These are phyloP conservation scores for Parnassius smintheus DNA, from an alignment of 2,888 invertebrate genomes.

Conservation along the genomic window DNA sequence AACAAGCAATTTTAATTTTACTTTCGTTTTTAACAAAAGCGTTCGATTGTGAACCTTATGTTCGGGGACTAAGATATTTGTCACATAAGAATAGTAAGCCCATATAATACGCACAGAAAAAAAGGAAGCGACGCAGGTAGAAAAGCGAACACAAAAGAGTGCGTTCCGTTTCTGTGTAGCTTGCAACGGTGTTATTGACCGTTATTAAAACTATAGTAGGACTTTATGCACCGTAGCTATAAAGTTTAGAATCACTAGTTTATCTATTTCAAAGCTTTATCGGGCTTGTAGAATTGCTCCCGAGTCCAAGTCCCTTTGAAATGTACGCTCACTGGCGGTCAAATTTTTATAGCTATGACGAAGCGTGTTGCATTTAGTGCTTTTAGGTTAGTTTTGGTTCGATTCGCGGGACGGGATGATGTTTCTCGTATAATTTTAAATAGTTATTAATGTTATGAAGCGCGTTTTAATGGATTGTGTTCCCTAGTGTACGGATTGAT, in stretches of 20 bases:
- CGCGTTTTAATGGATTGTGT: conserved; percentile 27
- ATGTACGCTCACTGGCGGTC: conserved; percentile 65
- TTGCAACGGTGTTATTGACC: conserved; percentile 22
- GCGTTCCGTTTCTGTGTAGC: conserved; percentile 49
- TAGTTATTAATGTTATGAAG: conserved; percentile 35
- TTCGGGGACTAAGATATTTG: conserved; percentile 32
- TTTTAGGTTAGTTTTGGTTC: conserved; percentile 71
- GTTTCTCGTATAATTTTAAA: conserved; percentile 40
- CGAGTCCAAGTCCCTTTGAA: conserved; percentile 59
- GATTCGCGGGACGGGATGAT: conserved; percentile 50
- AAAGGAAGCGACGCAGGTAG: conserved; percentile 74
- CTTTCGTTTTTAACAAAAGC: conserved; percentile 2
- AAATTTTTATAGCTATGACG: conserved; percentile 62
- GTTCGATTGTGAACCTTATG: conserved; percentile 39
- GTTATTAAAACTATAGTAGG: conserved; percentile 24
- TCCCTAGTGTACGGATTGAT: background rate
- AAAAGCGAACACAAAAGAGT: conserved; percentile 69
- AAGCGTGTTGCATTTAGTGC: conserved; percentile 48
- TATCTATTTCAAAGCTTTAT: conserved; percentile 32
- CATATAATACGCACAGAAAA: conserved; percentile 49
- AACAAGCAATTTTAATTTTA: conserved; percentile 12
- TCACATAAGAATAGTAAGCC: conserved; percentile 37
- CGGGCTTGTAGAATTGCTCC: conserved; percentile 33
- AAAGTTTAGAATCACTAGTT: conserved; percentile 40
- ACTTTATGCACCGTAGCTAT: conserved; percentile 25